A percentile compares a stretch with the other conserved stretches of the same genome.
Evolutionary conservation across 2,113 vertebrate species (phyloP).

Genomic region (Ursus arctos): DNA sequence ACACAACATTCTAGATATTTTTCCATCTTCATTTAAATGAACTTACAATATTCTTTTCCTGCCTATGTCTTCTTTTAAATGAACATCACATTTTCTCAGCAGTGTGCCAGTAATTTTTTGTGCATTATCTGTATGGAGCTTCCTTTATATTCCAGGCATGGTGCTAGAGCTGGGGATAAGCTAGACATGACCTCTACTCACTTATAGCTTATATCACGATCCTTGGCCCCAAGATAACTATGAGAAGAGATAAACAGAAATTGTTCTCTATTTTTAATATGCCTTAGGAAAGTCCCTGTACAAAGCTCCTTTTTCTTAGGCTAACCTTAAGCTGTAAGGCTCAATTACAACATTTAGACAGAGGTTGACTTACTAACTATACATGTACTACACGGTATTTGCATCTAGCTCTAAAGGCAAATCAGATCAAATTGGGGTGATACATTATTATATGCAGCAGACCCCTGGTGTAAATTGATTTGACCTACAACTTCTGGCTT

Average conservation of each 20-base stretch:
- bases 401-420: background rate
- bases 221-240: background rate
- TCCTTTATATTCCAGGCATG: background rate
- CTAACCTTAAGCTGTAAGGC: background rate
- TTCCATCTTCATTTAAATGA: background rate
- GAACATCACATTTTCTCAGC: background rate
- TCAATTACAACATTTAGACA: background rate
- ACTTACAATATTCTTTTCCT: background rate
- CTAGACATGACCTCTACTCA: background rate
- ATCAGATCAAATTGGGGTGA: background rate
- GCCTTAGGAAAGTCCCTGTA: background rate
- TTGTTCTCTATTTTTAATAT: background rate
- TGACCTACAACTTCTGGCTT: background rate
- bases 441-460: background rate
- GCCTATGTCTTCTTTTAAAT: background rate
- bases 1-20: background rate
- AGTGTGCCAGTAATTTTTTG: background rate
- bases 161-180: background rate
- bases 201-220: background rate
- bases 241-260: slow-evolving; percentile 17
- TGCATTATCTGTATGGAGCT: background rate
- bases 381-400: background rate
- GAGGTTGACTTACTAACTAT: background rate
- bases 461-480: background rate
- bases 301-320: slow-evolving; percentile 1